Evolutionary conservation across 1,140 invertebrate species (phyloP).

Genomic region (Drosophila watanabei): DNA sequence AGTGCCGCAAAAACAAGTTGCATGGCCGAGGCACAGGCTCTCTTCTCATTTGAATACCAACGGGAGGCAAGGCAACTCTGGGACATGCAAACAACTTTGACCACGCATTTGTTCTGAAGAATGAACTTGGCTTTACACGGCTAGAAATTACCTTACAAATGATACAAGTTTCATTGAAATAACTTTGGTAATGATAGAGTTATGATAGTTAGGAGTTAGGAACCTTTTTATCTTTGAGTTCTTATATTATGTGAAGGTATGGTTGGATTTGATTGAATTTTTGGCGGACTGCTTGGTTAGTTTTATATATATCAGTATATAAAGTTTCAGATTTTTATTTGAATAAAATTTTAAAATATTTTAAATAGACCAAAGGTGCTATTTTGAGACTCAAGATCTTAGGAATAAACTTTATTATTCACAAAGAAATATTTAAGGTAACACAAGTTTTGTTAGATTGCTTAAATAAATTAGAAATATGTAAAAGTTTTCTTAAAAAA

Average conservation of each 20-base stretch:
- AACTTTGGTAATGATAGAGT: not conserved
- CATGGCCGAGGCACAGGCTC: conserved; percentile 7
- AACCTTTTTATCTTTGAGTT: not conserved
- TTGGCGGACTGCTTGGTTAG: not conserved
- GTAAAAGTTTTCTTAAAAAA: too few relatives aligned
- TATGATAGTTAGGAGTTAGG: not conserved
- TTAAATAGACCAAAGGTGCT: too few relatives aligned
- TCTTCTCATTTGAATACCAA: conserved; percentile 75
- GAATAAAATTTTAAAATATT: not conserved
- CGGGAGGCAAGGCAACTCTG: conserved; percentile 7
- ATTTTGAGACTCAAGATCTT: too few relatives aligned
- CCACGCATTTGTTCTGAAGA: conserved; percentile 70
- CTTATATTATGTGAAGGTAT: not conserved
- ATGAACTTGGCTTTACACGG: not conserved
- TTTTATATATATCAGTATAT: accelerated
- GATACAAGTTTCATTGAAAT: too few relatives aligned
- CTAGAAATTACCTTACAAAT: not conserved
- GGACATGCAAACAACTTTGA: conserved; percentile 74
- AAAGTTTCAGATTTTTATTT: not conserved
- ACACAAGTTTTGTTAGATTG: too few relatives aligned
- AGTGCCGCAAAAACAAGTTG: conserved; percentile 70
- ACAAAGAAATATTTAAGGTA: too few relatives aligned
- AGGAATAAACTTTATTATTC: too few relatives aligned
- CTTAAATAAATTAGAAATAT: too few relatives aligned
- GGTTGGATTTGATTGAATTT: not conserved